Evolutionary conservation across 2,888 invertebrate genomes (phyloP), one percentile per base, ranked within the genome.

Genomic region (Euzetes globulus): DNA sequence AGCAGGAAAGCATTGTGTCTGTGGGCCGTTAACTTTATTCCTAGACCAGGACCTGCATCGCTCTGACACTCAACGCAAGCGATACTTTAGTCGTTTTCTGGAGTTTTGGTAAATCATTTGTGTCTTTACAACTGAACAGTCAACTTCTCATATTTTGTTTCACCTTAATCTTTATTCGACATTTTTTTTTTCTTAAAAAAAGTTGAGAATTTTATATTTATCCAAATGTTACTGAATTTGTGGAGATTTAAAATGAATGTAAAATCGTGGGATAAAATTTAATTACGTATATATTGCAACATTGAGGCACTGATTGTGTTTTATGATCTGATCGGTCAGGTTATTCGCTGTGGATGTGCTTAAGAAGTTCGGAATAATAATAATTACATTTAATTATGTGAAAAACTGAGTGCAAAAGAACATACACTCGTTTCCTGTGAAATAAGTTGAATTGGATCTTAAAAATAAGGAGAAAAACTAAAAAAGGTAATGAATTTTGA

Each of bases 21-120:
- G 22, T 68, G 45, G 68, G 68, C 68, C 68, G 68, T 68, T 68
- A 68, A 68, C 68, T 68, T 45, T 29, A 45, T 22, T 45, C 68
- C 45, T 41, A 68, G 68, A 22, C 13, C 15, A 33, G 63, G 68
- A 22, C 13, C 15, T n/a, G 63, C n/a, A 55, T 19, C 55, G n/a
- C 63, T 58, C 22, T 13, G 13, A 58, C 58, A 29, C 9, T 11
- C 25, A 27, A 25, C 27, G 9, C 63, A 17, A 11, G 27, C 27
- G 22, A 58, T 3, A 33, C 17, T 63, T 3, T 17, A 33, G 33
- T 33, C 7, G 33, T 33, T 33, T 33, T 33, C 33, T 33, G 5
- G 7, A 33, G 33, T 33, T 33, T n/a, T n/a, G n/a, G n/a, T n/a
- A n/a, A n/a, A n/a, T n/a, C n/a, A n/a, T 50, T 50, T 50, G 15